phyloP scores from a whole-genome alignment of 2,888 invertebrate species.

The Malacosoma neustria region DNA sequence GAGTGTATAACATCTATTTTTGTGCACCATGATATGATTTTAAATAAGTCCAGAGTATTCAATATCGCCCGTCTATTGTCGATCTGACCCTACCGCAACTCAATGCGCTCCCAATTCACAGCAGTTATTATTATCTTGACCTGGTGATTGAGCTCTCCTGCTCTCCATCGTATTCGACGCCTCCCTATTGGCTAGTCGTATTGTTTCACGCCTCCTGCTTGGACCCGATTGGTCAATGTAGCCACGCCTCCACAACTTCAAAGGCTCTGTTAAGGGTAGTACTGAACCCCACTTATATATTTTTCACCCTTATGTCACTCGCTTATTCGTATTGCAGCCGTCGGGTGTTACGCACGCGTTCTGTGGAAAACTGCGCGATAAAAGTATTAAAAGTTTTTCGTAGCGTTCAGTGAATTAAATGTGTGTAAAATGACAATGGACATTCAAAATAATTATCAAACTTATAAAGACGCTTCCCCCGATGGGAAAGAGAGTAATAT shows the following conservation, averaged over 20 bases:
- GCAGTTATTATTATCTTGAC: conserved; percentile 73
- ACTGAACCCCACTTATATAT: conserved; percentile 70
- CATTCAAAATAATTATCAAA: conserved; percentile 72
- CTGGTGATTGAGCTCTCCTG: conserved; percentile 71
- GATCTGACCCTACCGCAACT: conserved; percentile 67
- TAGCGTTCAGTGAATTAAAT: conserved; percentile 51
- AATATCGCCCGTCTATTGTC: conserved; percentile 56
- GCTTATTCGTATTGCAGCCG: conserved; percentile 59
- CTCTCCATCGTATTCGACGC: conserved; percentile 42
- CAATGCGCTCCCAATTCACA: conserved; percentile 72
- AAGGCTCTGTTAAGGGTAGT: conserved; percentile 64
- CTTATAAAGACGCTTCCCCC: conserved; percentile 61
- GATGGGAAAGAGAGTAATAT: conserved; percentile 62
- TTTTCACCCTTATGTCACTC: conserved; percentile 67
- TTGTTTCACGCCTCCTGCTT: conserved; percentile 53
- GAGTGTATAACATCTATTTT: too few species aligned
- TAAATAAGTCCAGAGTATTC: conserved; percentile 40
- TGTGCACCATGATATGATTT: conserved; percentile 29
- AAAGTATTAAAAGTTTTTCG: conserved; percentile 65
- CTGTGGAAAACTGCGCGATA: conserved; percentile 41
- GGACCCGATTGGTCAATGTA: conserved; percentile 43
- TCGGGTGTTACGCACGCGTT: conserved; percentile 63
- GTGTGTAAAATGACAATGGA: conserved; percentile 81
- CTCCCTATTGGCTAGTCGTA: conserved; percentile 45
- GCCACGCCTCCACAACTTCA: conserved; percentile 55